phyloP scores from a whole-genome alignment of 2,113 vertebrate genomes.

The Tinamus guttatus region DNA sequence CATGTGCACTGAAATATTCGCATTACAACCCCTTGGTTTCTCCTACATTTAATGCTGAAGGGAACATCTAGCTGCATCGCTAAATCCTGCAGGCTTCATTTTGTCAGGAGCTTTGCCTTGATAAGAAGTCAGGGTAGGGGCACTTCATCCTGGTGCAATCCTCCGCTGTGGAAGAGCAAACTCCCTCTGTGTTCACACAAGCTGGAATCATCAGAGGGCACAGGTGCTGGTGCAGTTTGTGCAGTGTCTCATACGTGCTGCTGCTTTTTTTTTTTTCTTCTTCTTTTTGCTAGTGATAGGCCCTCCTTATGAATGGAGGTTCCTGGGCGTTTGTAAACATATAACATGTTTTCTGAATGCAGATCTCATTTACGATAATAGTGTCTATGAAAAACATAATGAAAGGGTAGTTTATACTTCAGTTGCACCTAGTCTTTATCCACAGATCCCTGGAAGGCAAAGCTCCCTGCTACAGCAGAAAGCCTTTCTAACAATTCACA shows the following conservation, averaged over 20 bases:
- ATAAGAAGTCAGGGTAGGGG: neutral
- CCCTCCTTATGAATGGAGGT: neutral
- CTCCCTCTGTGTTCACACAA: neutral
- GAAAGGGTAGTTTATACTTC: neutral
- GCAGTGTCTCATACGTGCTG: rapidly evolving
- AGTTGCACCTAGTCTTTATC: neutral
- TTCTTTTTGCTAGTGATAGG: neutral
- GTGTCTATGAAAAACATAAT: neutral
- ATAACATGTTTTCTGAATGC: neutral
- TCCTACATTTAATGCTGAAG: neutral
- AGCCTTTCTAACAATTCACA: conserved; percentile 25
- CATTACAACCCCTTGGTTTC: neutral
- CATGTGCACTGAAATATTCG: neutral
- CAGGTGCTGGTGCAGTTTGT: neutral
- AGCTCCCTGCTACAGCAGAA: neutral
- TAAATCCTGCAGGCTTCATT: neutral
- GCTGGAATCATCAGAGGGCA: rapidly evolving
- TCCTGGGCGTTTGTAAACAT: neutral
- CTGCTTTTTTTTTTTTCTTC: neutral
- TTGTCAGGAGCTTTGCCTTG: neutral
- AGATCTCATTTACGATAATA: neutral
- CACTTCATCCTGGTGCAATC: neutral
- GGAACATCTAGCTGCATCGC: neutral
- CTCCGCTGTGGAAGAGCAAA: neutral
- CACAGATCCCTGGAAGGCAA: neutral